Evolutionary conservation across 1,140 invertebrate genomes (phyloP).

Genomic region (Adoxophyes honmai): DNA sequence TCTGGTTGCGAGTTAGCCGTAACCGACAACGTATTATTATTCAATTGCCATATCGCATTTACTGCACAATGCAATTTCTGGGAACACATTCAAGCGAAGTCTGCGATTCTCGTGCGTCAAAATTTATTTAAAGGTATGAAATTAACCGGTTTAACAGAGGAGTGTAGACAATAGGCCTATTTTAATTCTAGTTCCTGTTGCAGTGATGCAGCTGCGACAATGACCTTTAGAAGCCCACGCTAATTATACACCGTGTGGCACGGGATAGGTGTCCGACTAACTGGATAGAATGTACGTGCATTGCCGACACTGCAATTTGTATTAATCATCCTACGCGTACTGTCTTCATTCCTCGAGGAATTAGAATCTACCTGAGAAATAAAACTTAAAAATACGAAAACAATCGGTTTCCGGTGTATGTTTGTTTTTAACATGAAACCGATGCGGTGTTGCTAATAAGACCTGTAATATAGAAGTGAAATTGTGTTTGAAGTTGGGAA

Average conservation of each 20-base stretch:
- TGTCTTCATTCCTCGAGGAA: no score
- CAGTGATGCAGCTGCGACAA: constrained; percentile 61
- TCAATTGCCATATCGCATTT: constrained; percentile 13
- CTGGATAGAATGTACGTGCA: constrained; percentile 42
- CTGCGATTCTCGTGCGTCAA: neutral
- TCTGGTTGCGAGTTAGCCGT: constrained; percentile 5
- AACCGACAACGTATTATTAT: constrained; percentile 5
- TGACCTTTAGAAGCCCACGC: constrained; percentile 72
- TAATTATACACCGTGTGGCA: constrained; percentile 65
- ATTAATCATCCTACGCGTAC: no score
- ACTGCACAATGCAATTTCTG: constrained; percentile 3
- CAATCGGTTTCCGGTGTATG: no score
- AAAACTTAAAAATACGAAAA: no score
- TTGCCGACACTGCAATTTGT: constrained; percentile 6
- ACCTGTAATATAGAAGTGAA: no score
- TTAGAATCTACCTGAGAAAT: no score
- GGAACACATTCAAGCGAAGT: constrained; percentile 1
- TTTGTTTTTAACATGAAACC: no score
- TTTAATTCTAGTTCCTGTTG: constrained; percentile 50
- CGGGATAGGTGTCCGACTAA: constrained; percentile 51
- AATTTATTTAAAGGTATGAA: constrained; percentile 14
- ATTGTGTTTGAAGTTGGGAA: no score
- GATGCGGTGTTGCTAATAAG: no score
- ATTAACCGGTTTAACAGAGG: constrained; percentile 16
- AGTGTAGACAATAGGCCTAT: constrained; percentile 35